Evolutionary conservation across 2,113 vertebrate genomes (phyloP).

Genomic region (Acinonyx jubatus): DNA sequence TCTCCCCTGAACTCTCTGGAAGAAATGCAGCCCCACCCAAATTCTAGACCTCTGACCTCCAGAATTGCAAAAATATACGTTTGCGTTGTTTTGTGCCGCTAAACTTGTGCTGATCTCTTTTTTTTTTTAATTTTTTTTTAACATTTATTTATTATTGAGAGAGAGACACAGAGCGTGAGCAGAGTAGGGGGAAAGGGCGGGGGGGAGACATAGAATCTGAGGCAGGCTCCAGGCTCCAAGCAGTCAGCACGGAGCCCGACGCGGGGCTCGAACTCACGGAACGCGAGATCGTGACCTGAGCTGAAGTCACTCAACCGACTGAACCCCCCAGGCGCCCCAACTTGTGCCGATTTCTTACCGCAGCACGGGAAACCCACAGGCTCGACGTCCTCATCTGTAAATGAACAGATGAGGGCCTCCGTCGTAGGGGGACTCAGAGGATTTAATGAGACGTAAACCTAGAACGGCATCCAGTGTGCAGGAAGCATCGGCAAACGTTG

Average conservation of each 20-base stretch:
- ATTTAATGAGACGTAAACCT: fast-evolving
- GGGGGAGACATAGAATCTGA: too few species aligned
- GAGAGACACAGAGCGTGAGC: too few species aligned
- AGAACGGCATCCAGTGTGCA: fast-evolving
- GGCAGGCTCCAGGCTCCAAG: too few species aligned
- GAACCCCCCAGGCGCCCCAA: too few species aligned
- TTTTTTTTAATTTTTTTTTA: too few species aligned
- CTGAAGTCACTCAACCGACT: too few species aligned
- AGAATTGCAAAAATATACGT: fast-evolving
- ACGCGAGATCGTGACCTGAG: too few species aligned
- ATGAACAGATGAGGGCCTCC: fast-evolving
- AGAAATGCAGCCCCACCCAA: not conserved
- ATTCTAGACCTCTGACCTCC: not conserved
- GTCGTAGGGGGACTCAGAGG: fast-evolving
- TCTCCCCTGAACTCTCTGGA: not conserved
- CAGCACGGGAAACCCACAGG: fast-evolving
- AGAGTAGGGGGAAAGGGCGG: fast-evolving
- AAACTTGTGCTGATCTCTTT: fast-evolving
- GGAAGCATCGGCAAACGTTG: fast-evolving
- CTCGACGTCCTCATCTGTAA: not conserved
- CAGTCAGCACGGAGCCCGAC: too few species aligned
- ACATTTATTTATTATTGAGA: too few species aligned
- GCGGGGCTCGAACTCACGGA: too few species aligned
- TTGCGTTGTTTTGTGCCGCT: too few species aligned
- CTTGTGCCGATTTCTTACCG: fast-evolving